These are phyloP conservation scores for Drosophila robusta DNA, from an alignment of 2,888 invertebrate genomes.

Conservation along the genomic window DNA sequence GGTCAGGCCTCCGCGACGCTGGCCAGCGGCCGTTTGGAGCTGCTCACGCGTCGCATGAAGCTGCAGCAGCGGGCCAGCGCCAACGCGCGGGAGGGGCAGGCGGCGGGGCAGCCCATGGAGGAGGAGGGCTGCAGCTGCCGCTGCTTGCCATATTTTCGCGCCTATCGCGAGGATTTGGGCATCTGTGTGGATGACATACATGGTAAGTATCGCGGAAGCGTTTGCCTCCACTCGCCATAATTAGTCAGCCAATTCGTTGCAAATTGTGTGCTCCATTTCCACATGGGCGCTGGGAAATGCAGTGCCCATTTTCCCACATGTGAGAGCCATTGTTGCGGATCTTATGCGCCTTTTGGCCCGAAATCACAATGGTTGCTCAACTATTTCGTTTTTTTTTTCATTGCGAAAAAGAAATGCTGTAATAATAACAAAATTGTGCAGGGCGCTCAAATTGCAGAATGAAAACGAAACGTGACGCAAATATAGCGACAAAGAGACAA, in stretches of 20 bases:
- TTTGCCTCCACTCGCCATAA: slow-evolving; percentile 34
- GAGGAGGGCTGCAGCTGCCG: slow-evolving; percentile 89
- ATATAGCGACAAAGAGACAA: slow-evolving; percentile 39
- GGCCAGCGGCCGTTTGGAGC: slow-evolving; percentile 67
- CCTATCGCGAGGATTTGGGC: slow-evolving; percentile 93
- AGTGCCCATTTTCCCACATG: slow-evolving; percentile 59
- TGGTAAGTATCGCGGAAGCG: slow-evolving; percentile 87
- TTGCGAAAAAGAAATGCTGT: slow-evolving; percentile 70
- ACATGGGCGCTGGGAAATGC: slow-evolving; percentile 58
- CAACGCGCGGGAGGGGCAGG: background rate
- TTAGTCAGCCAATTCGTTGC: slow-evolving; percentile 55
- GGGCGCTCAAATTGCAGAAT: slow-evolving; percentile 60
- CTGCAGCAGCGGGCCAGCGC: slow-evolving; percentile 39
- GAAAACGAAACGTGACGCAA: slow-evolving; percentile 79
- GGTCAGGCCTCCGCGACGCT: slow-evolving; percentile 57
- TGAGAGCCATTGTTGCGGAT: slow-evolving; percentile 56
- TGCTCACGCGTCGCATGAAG: slow-evolving; percentile 69
- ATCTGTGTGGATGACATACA: slow-evolving; percentile 94
- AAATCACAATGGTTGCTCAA: slow-evolving; percentile 62
- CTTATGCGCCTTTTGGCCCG: slow-evolving; percentile 13
- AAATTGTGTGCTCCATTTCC: slow-evolving; percentile 69
- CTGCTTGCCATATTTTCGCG: slow-evolving; percentile 90
- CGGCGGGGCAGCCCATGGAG: background rate
- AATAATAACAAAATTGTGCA: slow-evolving; percentile 70
- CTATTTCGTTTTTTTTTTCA: slow-evolving; percentile 36